Base-by-base conservation (phyloP, 92 coral and sea anemone species). In the Pocillopora meandrina region DNA sequence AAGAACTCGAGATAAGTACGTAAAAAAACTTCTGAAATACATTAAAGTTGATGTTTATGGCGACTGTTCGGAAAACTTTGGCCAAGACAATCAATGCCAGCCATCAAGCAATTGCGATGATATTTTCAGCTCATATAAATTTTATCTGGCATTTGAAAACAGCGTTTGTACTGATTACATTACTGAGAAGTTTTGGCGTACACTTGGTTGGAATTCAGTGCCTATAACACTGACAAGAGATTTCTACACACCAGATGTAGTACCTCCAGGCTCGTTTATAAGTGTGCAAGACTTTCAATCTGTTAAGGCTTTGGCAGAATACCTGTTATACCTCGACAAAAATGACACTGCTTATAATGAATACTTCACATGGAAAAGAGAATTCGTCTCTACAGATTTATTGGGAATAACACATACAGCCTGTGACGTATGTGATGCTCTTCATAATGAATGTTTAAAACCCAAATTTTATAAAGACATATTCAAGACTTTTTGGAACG, bases 91-190 rank as follows among this genome's bases (percentile, higher is more conserved):
- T 15, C 73, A 77, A 58, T 85, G 83, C 15, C 20, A 65, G 1
- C 15, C 13, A 19, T 16, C 19, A 31, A 12, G 56, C 7, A 8
- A 35, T 14, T 85, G 83, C 17, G 64, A 65, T 0, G 56, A 47
- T 10, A 18, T 58, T 35, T 68, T 85, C 52, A 77, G 35, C 23
- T 15, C 83, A 19, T 85, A 85, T 56, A 85, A 87, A 74, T 90
- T 90, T 74, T 83, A 84, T 35, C 78, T 90, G 60, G 89, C 93
- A 23, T 90, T 90, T 75, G 93, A 90, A 76, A 90, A 90, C 47
- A 66, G 72, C 7, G 64, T 60, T 11, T 90, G 91, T 34, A 55
- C 67, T 12, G 91, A 90, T 55, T 90, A 90, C 34, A 76, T 90
- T 16, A 87, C 93, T 5, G 91, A 90, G 74, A 90, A 90, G 70